Evolutionary conservation across 2,888 invertebrate genomes (phyloP).

Genomic region (Heliconius hortense): DNA sequence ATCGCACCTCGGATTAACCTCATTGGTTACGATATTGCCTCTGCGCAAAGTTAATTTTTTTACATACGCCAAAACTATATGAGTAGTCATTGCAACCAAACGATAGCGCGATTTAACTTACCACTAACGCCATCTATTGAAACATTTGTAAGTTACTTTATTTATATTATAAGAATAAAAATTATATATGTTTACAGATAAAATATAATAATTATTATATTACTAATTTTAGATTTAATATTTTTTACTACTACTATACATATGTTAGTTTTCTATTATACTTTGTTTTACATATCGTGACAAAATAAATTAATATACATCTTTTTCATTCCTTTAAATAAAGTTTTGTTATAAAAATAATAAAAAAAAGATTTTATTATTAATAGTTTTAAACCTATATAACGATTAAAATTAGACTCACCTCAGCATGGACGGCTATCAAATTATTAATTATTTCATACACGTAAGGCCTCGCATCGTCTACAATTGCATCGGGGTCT

Average conservation of each 20-base stretch:
- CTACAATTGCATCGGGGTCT: conserved; percentile 88
- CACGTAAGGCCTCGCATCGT: conserved; percentile 92
- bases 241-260: too few relatives aligned
- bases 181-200: too few relatives aligned
- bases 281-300: too few relatives aligned
- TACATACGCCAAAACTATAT: not conserved
- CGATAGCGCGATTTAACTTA: conserved; percentile 36
- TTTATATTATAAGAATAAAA: too few relatives aligned
- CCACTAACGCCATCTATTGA: conserved; percentile 35
- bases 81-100: not conserved
- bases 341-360: too few relatives aligned
- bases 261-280: too few relatives aligned
- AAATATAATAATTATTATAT: too few relatives aligned
- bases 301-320: too few relatives aligned
- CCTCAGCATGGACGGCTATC: conserved; percentile 89
- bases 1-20: conserved; percentile 93
- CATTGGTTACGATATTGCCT: conserved; percentile 94
- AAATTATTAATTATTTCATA: conserved; percentile 93
- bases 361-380: too few relatives aligned
- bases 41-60: conserved; percentile 90
- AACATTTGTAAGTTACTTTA: not conserved
- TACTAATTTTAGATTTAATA: too few relatives aligned
- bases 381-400: not conserved
- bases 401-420: conserved; percentile 49
- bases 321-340: too few relatives aligned